Evolutionary conservation across 2,113 vertebrate genomes (phyloP).

Genomic region (Panthera leo): DNA sequence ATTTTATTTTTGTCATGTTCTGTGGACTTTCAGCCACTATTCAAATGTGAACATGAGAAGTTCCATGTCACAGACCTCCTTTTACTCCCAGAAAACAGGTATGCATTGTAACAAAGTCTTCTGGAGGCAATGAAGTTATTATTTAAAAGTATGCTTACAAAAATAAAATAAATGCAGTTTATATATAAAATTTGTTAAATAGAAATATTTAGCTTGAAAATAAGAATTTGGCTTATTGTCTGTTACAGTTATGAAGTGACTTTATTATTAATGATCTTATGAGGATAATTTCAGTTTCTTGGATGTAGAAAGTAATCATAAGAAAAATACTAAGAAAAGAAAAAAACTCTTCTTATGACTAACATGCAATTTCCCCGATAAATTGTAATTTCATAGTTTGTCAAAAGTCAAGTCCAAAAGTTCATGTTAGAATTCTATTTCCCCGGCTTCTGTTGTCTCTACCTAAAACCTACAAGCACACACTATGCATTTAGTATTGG

Average conservation of each 20-base stretch:
- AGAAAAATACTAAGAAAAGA: background rate
- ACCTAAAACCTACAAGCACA: background rate
- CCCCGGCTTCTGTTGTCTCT: background rate
- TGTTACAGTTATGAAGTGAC: background rate
- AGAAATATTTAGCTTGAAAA: background rate
- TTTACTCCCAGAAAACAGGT: background rate
- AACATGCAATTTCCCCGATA: constrained; percentile 57
- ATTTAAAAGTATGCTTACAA: background rate
- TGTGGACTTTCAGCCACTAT: background rate
- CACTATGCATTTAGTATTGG: background rate
- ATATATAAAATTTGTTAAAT: background rate
- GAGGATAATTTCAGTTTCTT: background rate
- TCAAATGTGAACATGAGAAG: background rate
- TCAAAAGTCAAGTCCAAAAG: constrained; percentile 35
- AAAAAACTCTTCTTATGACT: background rate
- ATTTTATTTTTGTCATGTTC: background rate
- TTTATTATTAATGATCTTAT: background rate
- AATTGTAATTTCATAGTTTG: constrained; percentile 53
- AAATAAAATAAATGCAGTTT: background rate
- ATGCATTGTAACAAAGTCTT: background rate
- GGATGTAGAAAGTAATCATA: background rate
- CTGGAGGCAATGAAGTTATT: background rate
- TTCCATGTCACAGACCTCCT: background rate
- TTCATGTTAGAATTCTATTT: background rate
- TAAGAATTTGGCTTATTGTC: background rate